These are phyloP conservation scores for Melinopterus prodromus DNA, from an alignment of 2,888 invertebrate species.

Conservation along the genomic window DNA sequence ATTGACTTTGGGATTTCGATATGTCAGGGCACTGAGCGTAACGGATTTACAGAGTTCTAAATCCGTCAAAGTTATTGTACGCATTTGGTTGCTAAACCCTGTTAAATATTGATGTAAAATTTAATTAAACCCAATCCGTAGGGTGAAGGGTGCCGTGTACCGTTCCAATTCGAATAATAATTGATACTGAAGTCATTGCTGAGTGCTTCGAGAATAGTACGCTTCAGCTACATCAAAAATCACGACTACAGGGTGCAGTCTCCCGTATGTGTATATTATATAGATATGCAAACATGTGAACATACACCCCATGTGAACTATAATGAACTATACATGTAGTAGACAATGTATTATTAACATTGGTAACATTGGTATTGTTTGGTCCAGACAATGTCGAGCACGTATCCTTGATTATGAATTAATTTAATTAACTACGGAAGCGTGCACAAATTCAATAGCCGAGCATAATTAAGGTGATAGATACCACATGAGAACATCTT, in stretches of 20 bases:
- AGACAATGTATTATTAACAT: conserved; percentile 4
- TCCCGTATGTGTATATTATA: background rate
- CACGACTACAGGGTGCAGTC: background rate
- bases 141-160: background rate
- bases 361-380: background rate
- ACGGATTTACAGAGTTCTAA: background rate
- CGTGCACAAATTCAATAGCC: background rate
- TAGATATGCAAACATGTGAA: background rate
- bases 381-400: background rate
- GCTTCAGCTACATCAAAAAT: background rate
- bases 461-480: background rate
- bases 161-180: background rate
- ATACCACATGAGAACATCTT: background rate
- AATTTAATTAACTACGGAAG: background rate
- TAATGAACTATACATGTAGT: background rate
- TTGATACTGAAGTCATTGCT: background rate
- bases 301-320: background rate
- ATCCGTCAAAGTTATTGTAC: background rate
- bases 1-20: background rate
- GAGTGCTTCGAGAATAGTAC: background rate
- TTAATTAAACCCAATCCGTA: background rate
- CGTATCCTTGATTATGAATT: background rate
- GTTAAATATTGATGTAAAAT: background rate
- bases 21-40: background rate
- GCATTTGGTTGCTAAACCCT: background rate